Evolutionary conservation across 2,113 vertebrate species (phyloP).

Genomic region (Sylvietta virens): DNA sequence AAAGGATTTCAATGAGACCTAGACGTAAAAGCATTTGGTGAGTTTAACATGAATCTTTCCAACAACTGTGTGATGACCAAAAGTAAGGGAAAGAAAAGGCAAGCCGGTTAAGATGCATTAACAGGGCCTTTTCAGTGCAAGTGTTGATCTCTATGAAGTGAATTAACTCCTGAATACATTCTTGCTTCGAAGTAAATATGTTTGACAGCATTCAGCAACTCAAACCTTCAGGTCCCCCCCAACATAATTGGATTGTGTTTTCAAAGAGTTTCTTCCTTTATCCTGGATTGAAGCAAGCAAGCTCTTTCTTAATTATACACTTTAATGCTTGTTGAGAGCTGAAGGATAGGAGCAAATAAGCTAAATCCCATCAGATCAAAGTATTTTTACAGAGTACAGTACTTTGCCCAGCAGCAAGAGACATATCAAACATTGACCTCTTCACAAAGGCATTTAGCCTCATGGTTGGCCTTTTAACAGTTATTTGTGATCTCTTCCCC

Average conservation of each 20-base stretch:
- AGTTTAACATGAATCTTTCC: not conserved
- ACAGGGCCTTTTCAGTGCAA: not conserved
- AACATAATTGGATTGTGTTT: not conserved
- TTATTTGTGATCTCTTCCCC: slow-evolving; percentile 5
- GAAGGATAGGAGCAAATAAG: not conserved
- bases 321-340: not conserved
- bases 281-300: not conserved
- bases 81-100: not conserved
- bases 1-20: not conserved
- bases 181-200: not conserved
- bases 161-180: not conserved
- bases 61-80: not conserved
- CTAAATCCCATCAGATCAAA: not conserved
- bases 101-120: not conserved
- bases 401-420: not conserved
- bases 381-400: not conserved
- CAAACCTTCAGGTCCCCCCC: not conserved
- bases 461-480: not conserved
- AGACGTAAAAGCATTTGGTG: not conserved
- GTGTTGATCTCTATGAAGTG: not conserved
- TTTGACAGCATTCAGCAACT: not conserved
- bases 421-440: not conserved
- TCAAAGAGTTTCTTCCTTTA: not conserved
- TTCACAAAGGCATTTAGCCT: not conserved
- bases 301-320: not conserved